These are phyloP conservation scores for Phaethornis superciliosus DNA, from an alignment of 2,113 vertebrate species.

Conservation along the genomic window DNA sequence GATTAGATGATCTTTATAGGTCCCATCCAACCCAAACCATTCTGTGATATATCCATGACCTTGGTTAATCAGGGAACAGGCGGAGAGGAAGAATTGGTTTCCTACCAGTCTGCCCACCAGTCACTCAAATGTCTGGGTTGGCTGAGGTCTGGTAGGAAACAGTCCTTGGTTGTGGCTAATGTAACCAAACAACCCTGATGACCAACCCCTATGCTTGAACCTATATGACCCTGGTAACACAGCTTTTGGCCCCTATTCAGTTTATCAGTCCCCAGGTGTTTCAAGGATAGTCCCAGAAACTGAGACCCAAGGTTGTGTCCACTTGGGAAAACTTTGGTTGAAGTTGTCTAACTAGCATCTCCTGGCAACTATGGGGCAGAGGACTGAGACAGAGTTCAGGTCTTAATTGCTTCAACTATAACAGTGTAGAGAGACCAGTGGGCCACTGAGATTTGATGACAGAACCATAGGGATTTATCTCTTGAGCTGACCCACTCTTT, in stretches of 20 bases:
- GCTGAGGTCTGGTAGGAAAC: neutral
- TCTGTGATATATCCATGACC: neutral
- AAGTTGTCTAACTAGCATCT: neutral
- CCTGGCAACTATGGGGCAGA: neutral
- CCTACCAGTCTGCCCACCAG: neutral
- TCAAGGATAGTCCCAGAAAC: neutral
- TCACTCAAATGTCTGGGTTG: neutral
- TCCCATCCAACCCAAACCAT: neutral
- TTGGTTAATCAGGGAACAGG: neutral
- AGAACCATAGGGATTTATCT: neutral
- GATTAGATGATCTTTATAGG: neutral
- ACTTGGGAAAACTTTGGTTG: neutral
- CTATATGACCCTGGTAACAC: neutral
- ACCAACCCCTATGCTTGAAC: neutral
- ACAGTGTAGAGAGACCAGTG: neutral
- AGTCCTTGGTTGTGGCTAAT: neutral
- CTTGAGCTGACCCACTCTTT: neutral
- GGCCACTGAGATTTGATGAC: neutral
- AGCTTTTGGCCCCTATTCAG: neutral
- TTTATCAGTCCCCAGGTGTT: neutral
- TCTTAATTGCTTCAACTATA: neutral
- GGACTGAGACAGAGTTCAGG: neutral
- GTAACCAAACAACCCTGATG: neutral
- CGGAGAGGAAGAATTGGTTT: slow-evolving; percentile 2
- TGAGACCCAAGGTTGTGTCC: neutral